These are phyloP conservation scores for Brachyalestes nurse DNA, from an alignment of 2,797 vertebrate species.

Conservation along the genomic window DNA sequence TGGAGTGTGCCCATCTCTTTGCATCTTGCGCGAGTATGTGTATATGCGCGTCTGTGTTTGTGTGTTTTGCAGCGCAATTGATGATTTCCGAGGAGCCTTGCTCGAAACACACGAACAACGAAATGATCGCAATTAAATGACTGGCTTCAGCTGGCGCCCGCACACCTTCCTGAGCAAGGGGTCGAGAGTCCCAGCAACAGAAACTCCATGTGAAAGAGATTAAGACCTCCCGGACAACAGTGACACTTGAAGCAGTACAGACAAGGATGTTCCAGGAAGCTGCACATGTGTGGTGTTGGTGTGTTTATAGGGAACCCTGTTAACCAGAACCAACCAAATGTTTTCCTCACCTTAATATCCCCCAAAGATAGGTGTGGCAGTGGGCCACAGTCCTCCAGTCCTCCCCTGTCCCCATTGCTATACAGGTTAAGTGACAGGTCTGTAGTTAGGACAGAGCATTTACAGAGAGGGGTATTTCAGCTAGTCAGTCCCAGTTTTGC, in stretches of 20 bases:
- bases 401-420: neutral
- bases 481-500: neutral
- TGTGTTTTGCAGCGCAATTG: neutral
- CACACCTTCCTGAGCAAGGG: neutral
- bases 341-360: neutral
- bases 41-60: conserved; percentile 51
- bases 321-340: neutral
- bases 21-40: conserved; percentile 63
- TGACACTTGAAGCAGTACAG: neutral
- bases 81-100: conserved; percentile 20
- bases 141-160: neutral
- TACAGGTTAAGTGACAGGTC: neutral
- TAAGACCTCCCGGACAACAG: conserved; percentile 23
- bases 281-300: neutral
- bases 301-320: neutral
- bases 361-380: neutral
- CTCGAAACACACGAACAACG: conserved; percentile 27
- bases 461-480: neutral
- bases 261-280: conserved; percentile 2
- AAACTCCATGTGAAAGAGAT: conserved; percentile 11
- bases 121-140: conserved; percentile 22
- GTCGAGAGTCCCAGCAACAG: neutral
- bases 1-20: conserved; percentile 66
- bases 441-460: conserved; percentile 3
- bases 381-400: neutral